A percentile compares a stretch with the other conserved stretches of the same genome.
These are phyloP conservation scores for Acanthurus leucopareius DNA, from an alignment of 2,797 vertebrate species.

Conservation along the genomic window DNA sequence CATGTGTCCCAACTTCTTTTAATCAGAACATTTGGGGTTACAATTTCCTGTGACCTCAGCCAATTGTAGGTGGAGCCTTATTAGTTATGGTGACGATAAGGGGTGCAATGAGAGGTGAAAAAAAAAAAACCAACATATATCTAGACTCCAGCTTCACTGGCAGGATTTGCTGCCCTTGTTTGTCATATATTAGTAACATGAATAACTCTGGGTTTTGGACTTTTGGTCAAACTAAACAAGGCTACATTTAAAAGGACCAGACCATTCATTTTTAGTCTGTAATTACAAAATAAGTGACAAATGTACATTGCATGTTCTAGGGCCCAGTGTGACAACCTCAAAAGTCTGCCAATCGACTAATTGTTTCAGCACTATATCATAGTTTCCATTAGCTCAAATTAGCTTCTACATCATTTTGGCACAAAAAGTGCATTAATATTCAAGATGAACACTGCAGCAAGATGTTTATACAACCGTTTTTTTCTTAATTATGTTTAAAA, in stretches of 20 bases:
- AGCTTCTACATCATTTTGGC: background rate
- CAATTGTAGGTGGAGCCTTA: background rate
- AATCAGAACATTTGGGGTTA: background rate
- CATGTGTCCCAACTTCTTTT: background rate
- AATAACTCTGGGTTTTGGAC: background rate
- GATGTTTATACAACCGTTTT: background rate
- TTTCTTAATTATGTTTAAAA: constrained; percentile 1
- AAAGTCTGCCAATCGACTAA: background rate
- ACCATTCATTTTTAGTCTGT: background rate
- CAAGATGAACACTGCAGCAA: background rate
- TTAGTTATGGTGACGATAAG: background rate
- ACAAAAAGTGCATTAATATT: background rate
- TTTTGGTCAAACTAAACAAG: background rate
- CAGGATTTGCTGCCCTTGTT: background rate
- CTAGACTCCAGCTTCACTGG: background rate
- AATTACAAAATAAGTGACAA: background rate
- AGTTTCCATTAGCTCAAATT: constrained; percentile 6
- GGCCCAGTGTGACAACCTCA: background rate
- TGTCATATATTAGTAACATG: background rate
- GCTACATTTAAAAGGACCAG: background rate
- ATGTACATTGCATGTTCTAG: background rate
- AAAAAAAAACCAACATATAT: background rate
- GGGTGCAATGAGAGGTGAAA: background rate
- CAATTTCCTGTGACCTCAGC: background rate
- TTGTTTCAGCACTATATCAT: background rate